Conservation (phyloP, 2,888 invertebrate species). For the Heliothis peltigera region DNA sequence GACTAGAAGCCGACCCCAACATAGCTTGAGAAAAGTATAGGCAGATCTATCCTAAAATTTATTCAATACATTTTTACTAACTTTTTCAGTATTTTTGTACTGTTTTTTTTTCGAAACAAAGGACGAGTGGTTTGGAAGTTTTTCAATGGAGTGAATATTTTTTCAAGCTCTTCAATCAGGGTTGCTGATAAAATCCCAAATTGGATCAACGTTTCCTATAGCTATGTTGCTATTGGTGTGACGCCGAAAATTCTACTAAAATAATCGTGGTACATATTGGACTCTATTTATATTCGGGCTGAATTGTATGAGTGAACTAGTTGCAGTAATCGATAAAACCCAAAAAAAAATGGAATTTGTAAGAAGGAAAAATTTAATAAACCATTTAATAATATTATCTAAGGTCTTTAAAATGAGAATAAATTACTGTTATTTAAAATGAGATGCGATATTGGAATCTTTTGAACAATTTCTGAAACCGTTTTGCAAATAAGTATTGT, state of each 20-base stretch:
- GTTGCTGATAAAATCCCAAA: constrained; percentile 49
- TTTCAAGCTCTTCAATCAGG: constrained; percentile 21
- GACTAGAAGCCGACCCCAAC: too few relatives aligned
- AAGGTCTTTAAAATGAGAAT: too few relatives aligned
- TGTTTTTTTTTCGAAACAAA: constrained; percentile 30
- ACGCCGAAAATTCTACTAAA: constrained; percentile 27
- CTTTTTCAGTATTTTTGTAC: constrained; percentile 12
- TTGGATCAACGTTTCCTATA: constrained; percentile 48
- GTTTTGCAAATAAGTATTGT: constrained; percentile 6
- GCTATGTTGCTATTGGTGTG: constrained; percentile 30
- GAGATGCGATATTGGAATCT: too few relatives aligned
- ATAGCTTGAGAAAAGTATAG: too few relatives aligned
- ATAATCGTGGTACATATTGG: constrained; percentile 37
- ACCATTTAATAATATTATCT: too few relatives aligned
- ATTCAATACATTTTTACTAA: constrained; percentile 41
- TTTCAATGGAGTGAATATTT: constrained; percentile 21
- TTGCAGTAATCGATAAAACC: constrained; percentile 3
- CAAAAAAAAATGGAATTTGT: too few relatives aligned
- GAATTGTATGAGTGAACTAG: constrained; percentile 23
- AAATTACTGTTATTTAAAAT: too few relatives aligned
- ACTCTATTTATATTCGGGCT: constrained; percentile 14
- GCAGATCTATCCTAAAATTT: constrained; percentile 12
- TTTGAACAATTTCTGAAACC: not conserved
- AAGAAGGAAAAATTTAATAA: too few relatives aligned
- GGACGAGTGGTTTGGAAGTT: constrained; percentile 5